These are phyloP conservation scores for Tapera naevia DNA, from an alignment of 2,797 vertebrate genomes.

Conservation along the genomic window DNA sequence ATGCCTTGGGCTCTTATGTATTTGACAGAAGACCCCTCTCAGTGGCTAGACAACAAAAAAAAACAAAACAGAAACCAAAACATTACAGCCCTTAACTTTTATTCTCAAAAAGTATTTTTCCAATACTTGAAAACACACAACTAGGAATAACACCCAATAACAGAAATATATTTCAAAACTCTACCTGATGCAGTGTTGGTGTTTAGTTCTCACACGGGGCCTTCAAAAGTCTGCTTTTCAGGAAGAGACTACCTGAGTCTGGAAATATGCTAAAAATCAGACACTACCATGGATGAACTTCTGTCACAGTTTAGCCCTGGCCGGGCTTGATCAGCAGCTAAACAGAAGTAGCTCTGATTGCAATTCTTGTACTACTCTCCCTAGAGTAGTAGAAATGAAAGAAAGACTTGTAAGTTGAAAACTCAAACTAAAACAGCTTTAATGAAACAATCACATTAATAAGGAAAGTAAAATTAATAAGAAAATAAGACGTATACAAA, in stretches of 20 bases:
- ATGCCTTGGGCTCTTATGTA: background rate
- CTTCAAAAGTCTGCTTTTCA: background rate
- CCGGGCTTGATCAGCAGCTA: no score
- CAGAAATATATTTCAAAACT: background rate
- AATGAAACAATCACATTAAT: no score
- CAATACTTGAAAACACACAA: background rate
- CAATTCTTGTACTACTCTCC: no score
- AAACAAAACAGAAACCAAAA: background rate
- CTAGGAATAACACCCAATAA: background rate
- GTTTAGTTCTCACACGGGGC: background rate
- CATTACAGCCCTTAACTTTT: background rate
- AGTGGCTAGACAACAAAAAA: background rate
- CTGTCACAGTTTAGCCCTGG: no score
- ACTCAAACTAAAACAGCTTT: no score
- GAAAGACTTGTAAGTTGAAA: no score
- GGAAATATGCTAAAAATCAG: background rate
- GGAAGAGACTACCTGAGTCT: background rate
- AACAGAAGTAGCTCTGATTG: no score
- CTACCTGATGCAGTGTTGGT: background rate
- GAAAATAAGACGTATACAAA: no score
- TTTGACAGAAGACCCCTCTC: background rate
- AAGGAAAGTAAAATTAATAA: no score
- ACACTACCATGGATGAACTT: background rate
- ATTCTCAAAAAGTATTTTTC: background rate
- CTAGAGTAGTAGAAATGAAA: no score